phyloP scores from a whole-genome alignment of 2,113 vertebrate species.

The Eclectus roratus region DNA sequence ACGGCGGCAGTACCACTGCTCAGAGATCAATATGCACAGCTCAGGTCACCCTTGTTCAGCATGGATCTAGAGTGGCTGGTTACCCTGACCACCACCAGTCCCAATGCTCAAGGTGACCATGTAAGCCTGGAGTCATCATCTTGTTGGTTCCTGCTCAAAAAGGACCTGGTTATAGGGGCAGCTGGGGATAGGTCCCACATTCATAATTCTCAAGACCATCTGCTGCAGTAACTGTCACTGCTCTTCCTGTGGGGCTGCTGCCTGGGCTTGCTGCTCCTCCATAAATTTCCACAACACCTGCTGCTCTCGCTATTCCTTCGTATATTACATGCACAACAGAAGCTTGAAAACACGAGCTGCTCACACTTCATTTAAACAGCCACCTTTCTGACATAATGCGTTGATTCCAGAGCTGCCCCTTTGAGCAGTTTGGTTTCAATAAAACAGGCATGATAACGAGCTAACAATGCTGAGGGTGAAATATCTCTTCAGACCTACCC shows the following conservation, averaged over 20 bases:
- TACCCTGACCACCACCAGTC: not conserved
- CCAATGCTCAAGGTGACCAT: not conserved
- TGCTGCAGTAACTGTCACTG: constrained; percentile 17
- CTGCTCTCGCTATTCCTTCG: not conserved
- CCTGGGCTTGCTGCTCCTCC: not conserved
- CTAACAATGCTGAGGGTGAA: not conserved
- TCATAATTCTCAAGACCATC: constrained; percentile 2
- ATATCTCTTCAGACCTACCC: not conserved
- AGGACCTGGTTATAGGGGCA: not conserved
- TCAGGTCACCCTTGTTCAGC: not conserved
- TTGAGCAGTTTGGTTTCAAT: not conserved
- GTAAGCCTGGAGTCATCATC: not conserved
- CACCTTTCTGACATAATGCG: fast-evolving
- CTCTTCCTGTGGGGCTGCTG: constrained; percentile 12
- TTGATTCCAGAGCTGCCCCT: not conserved
- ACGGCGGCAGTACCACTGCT: not conserved
- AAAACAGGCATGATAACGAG: not conserved
- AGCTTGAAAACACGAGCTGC: not conserved
- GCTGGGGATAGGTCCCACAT: not conserved
- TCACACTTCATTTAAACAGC: not conserved
- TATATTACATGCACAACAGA: not conserved
- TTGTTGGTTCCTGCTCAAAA: not conserved
- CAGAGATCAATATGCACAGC: not conserved
- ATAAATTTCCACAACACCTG: constrained; percentile 44
- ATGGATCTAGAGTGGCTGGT: not conserved